These are phyloP conservation scores for Poecilus cupreus DNA, from an alignment of 2,888 invertebrate genomes.

Conservation along the genomic window DNA sequence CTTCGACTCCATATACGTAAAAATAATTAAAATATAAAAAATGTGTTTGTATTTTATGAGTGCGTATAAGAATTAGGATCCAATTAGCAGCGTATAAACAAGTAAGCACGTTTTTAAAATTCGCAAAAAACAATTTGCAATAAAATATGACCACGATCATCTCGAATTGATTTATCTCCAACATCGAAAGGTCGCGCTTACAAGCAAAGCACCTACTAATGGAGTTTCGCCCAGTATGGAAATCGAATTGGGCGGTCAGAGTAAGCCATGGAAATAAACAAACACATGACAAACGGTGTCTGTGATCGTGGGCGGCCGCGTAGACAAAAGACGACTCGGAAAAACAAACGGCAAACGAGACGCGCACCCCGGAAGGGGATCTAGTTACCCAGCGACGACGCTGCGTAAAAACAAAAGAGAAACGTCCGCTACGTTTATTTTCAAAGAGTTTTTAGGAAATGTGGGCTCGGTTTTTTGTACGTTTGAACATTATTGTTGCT, in stretches of 20 bases:
- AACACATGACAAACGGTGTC: conserved; percentile 47
- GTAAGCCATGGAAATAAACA: conserved; percentile 46
- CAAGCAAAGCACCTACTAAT: conserved; percentile 41
- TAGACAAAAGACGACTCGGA: conserved; percentile 53
- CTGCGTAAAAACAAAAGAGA: conserved; percentile 14
- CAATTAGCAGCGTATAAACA: conserved; percentile 10
- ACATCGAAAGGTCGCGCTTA: conserved; percentile 8
- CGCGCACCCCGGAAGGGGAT: conserved; percentile 27
- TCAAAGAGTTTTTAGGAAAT: conserved; percentile 29
- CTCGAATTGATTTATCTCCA: conserved; percentile 39
- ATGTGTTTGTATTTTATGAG: too few relatives aligned
- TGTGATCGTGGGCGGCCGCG: conserved; percentile 43
- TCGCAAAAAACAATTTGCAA: conserved; percentile 25
- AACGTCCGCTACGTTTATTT: neutral
- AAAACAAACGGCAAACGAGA: conserved; percentile 25
- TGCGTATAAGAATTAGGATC: neutral
- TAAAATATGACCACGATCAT: conserved; percentile 27
- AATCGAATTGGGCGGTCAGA: conserved; percentile 55
- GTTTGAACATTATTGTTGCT: neutral
- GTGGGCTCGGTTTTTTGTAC: conserved; percentile 17
- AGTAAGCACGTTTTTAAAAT: conserved; percentile 15
- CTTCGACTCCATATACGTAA: neutral
- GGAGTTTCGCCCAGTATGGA: conserved; percentile 44
- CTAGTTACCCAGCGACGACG: conserved; percentile 4
- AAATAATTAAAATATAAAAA: too few relatives aligned